Conservation (phyloP, 2,797 vertebrate species). For the Neomorphus geoffroyi region DNA sequence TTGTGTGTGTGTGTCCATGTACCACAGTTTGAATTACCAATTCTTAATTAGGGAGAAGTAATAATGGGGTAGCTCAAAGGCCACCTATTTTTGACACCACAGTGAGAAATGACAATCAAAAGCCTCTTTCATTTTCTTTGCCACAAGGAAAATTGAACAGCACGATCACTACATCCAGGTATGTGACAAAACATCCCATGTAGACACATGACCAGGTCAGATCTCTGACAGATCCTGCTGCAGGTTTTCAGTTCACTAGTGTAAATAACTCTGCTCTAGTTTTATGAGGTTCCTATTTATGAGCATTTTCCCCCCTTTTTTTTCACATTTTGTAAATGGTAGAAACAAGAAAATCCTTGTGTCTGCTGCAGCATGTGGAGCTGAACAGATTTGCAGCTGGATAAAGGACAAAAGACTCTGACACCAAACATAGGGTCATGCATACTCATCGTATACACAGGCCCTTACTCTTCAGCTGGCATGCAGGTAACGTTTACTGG, state of each 20-base stretch:
- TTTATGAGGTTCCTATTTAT: neutral
- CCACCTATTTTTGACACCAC: neutral
- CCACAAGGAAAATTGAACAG: neutral
- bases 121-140: neutral
- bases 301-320: neutral
- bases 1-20: neutral
- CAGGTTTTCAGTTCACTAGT: neutral
- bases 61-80: neutral
- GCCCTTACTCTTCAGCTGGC: neutral
- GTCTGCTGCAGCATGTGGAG: neutral
- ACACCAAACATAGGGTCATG: neutral
- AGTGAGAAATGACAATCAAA: neutral
- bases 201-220: neutral
- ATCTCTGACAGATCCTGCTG: neutral
- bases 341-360: slow-evolving; percentile 21
- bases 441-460: neutral
- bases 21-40: neutral
- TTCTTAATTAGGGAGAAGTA: neutral
- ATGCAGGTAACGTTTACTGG: neutral
- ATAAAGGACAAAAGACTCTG: slow-evolving; percentile 10
- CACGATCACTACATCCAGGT: neutral
- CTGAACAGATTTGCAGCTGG: neutral
- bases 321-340: neutral
- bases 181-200: neutral
- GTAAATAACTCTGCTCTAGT: neutral